Conservation (phyloP, 1,140 invertebrate species). For the Diachasma alloeum region DNA sequence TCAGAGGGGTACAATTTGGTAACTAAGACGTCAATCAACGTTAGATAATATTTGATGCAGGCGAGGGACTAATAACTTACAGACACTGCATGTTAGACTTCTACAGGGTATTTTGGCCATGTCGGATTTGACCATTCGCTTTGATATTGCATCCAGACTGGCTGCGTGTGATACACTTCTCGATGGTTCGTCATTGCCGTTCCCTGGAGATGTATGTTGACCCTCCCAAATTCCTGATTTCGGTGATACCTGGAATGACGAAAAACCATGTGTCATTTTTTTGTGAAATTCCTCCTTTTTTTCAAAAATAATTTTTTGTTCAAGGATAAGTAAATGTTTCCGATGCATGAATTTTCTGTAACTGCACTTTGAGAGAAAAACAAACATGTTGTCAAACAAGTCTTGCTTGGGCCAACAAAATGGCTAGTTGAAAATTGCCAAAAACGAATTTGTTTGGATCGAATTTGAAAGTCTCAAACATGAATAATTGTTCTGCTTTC, state of each 20-base stretch:
- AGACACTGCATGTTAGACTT: conserved; percentile 68
- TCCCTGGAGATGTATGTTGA: conserved; percentile 51
- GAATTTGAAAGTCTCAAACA: too few species aligned
- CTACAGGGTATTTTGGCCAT: conserved; percentile 56
- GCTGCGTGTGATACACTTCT: conserved; percentile 66
- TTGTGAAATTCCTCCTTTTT: too few species aligned
- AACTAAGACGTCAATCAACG: neutral
- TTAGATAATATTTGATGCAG: neutral
- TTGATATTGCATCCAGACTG: conserved; percentile 68
- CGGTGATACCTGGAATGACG: conserved; percentile 50
- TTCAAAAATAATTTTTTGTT: too few species aligned
- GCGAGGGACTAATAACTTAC: conserved; percentile 59
- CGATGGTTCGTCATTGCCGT: conserved; percentile 53
- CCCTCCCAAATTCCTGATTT: conserved; percentile 61
- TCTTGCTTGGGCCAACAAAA: too few species aligned
- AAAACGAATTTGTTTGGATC: too few species aligned
- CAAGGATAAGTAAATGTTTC: too few species aligned
- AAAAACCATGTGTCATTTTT: too few species aligned
- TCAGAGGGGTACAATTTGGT: neutral
- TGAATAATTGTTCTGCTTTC: too few species aligned
- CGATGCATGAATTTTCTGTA: too few species aligned
- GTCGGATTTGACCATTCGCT: conserved; percentile 60
- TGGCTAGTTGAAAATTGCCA: too few species aligned
- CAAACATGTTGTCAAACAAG: too few species aligned
- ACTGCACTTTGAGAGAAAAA: too few species aligned